Base-by-base conservation (phyloP, 2,113 vertebrate species). In the Oreotrochilus melanogaster region DNA sequence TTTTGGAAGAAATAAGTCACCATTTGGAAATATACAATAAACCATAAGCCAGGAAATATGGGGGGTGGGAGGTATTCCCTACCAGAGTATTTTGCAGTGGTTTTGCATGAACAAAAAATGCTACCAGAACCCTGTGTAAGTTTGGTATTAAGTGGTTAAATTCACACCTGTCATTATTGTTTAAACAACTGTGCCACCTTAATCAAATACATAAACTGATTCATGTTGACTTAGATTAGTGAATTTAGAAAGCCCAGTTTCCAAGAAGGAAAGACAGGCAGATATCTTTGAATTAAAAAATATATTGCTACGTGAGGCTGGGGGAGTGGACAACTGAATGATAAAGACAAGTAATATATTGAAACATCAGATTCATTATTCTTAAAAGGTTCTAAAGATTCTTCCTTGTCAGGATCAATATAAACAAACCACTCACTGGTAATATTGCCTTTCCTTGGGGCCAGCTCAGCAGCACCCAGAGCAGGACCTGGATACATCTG, bases 61-160 rank as follows among this genome's bases (percentile, higher is more conserved):
- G 7, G 8, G 11, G 5, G 39, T 13, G 39, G 39, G 39, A 11
- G 39, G 0, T 0, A 8, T 51, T 51, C 7, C 8, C 24, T 53
- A 39, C 9, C 24, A 78, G 54, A 53, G 9, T 37, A 8, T 72
- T 74, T 89, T 71, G 17, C 56, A 17, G 8, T 27, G 17, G 19
- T 45, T 95, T 78, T 86, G 14, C 30, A 31, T n/a, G 48, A 14
- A 45, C n/a, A 88, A 18, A 61, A 33, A 50, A 61, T 51, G 33
- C 9, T 65, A 25, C 21, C 24, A 27, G 50, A 90, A 62, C 43
- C 37, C 37, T 72, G 57, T 73, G 37, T 42, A 54, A 88, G 22
- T 72, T 73, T 79, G 78, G 66, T 69, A 37, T 67, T 75, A 71
- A 64, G 69, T n/a, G 45, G 58, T 64, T 71, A 85, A 84, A 89